Evolutionary conservation across 2,113 vertebrate genomes (phyloP).

Genomic region (Aegypius monachus): DNA sequence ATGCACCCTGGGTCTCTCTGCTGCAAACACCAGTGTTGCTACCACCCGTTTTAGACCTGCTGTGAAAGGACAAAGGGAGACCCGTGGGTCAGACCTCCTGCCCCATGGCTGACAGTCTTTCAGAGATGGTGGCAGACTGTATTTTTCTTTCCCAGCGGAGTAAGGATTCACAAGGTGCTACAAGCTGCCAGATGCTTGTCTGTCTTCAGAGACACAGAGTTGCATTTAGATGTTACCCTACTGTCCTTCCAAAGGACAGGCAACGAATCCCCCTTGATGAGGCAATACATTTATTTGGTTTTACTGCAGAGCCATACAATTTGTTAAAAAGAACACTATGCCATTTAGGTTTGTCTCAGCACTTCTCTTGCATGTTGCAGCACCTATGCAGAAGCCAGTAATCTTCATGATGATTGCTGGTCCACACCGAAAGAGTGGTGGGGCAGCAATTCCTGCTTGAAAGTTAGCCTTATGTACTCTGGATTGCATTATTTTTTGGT

Average conservation of each 20-base stretch:
- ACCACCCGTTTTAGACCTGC: neutral
- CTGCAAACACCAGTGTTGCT: neutral
- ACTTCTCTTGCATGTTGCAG: neutral
- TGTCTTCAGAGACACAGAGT: neutral
- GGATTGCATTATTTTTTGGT: neutral
- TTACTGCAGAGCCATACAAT: neutral
- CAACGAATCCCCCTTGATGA: neutral
- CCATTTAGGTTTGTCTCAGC: neutral
- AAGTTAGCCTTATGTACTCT: neutral
- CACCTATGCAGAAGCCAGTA: neutral
- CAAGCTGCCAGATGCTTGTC: neutral
- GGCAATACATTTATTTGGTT: neutral
- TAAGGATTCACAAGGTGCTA: neutral
- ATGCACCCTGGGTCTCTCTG: neutral
- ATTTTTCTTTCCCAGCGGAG: neutral
- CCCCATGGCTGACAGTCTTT: neutral
- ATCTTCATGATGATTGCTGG: neutral
- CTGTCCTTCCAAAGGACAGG: neutral
- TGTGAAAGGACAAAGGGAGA: neutral
- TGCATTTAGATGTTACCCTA: neutral
- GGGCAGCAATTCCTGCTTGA: neutral
- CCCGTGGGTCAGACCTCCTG: neutral
- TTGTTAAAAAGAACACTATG: neutral
- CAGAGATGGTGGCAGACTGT: neutral
- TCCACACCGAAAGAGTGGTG: neutral